Evolutionary conservation across 2,113 vertebrate genomes (phyloP).

Genomic region (Aphyosemion australe): DNA sequence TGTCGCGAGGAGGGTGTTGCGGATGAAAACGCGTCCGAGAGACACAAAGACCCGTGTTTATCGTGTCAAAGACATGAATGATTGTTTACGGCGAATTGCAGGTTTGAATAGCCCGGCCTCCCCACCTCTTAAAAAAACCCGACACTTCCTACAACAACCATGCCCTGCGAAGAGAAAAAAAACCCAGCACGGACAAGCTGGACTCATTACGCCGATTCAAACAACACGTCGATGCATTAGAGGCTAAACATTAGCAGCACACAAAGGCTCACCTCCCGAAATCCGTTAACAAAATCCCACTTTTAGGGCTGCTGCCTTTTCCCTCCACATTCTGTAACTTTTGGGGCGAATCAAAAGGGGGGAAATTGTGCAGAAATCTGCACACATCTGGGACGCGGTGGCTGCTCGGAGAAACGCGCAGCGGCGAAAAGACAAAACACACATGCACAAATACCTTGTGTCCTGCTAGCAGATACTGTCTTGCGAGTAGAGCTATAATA

Average conservation of each 20-base stretch:
- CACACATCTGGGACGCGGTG: conserved; percentile 15
- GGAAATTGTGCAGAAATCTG: conserved; percentile 45
- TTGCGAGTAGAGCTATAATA: conserved; percentile 74
- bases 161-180: conserved; percentile 68
- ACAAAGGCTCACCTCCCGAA: conserved; percentile 11
- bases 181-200: conserved; percentile 62
- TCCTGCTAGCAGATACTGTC: conserved; percentile 76
- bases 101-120: conserved; percentile 93
- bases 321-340: conserved; percentile 75
- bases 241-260: conserved; percentile 12
- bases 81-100: conserved; percentile 88
- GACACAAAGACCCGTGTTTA: conserved; percentile 73
- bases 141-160: conserved; percentile 87
- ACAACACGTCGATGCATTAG: conserved; percentile 8
- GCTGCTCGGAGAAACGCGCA: conserved; percentile 24
- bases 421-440: conserved; percentile 24
- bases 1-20: conserved; percentile 22
- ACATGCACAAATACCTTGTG: conserved; percentile 78
- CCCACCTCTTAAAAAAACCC: conserved; percentile 77
- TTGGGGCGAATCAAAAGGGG: conserved; percentile 69
- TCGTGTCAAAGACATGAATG: conserved; percentile 83
- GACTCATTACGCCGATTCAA: conserved; percentile 31
- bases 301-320: conserved; percentile 59
- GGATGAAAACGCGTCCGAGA: conserved; percentile 40
- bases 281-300: conserved; percentile 54